Base-by-base conservation (phyloP, 2,888 invertebrate species). In the Spisula solida region DNA sequence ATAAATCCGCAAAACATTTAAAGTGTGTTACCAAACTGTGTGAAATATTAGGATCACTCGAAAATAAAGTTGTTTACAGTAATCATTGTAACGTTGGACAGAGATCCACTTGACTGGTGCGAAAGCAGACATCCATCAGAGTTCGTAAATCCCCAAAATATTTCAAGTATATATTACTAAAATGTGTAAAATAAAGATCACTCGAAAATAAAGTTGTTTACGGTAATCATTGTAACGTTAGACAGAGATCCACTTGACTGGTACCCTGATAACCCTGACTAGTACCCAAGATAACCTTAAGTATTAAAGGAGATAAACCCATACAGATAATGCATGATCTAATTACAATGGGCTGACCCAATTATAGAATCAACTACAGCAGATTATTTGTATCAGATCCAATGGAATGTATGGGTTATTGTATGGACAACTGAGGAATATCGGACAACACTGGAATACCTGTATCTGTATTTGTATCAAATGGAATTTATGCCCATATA, bases 161-260 rank as follows among this genome's bases (percentile, higher is more conserved):
- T n/a, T n/a, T n/a, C n/a, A n/a, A n/a, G n/a, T n/a, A n/a, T n/a
- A n/a, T n/a, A n/a, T n/a, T n/a, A n/a, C n/a, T n/a, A n/a, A 41
- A 41, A 41, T 41, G 2, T 41, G 41, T 41, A 41, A 5, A 41
- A 8, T 41, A 41, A 41, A 41, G 41, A 41, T 41, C 41, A 41
- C 8, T 5, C 4, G 41, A 41, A 41, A 41, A 41, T 5, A 8
- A 41, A 2, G 4, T 41, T 2, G 41, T 41, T 41, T 41, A 41
- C 41, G 8, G 41, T 75, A 6, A 75, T 75, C 75, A 75, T 14
- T 34, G 34, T 75, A 75, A 75, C 18, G 25, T 31, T 34, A 75
- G 75, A 75, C 75, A 75, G 75, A 29, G 25, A 75, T 16, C 75
- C 75, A 31, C 29, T 75, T 75, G 75, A 75, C 75, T 75, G 75